Conservation (phyloP, 1,140 invertebrate species). For the Sinella curviseta region DNA sequence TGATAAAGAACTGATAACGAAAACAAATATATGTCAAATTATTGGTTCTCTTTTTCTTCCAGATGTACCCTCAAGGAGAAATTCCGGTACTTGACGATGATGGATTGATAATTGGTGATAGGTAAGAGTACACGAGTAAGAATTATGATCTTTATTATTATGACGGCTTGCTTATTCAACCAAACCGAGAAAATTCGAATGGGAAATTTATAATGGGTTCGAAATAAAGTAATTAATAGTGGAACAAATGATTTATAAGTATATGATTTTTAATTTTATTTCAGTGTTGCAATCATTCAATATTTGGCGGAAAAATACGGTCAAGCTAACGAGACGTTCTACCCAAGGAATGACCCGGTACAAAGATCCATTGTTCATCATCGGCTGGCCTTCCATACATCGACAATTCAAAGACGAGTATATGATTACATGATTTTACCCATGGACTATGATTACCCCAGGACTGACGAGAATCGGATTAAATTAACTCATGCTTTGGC, state of each 20-base stretch:
- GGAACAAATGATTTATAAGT: conserved; percentile 8
- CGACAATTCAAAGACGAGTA: conserved; percentile 71
- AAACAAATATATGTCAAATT: too few relatives aligned
- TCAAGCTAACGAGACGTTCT: conserved; percentile 60
- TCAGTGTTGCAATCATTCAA: conserved; percentile 71
- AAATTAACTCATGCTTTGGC: conserved; percentile 68
- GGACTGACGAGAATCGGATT: conserved; percentile 66
- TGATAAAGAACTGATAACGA: too few relatives aligned
- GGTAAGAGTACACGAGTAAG: conserved; percentile 53
- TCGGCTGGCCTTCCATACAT: conserved; percentile 72
- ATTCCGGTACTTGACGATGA: conserved; percentile 72
- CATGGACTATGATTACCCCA: conserved; percentile 71
- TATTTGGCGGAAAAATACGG: conserved; percentile 74
- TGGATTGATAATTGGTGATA: conserved; percentile 70
- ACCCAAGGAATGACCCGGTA: conserved; percentile 66
- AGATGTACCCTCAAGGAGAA: conserved; percentile 78
- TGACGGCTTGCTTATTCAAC: too few relatives aligned
- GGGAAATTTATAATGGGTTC: too few relatives aligned
- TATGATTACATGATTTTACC: conserved; percentile 66
- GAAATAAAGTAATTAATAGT: too few relatives aligned
- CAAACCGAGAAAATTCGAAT: too few relatives aligned
- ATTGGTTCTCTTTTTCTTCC: conserved; percentile 7
- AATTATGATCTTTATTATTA: conserved; percentile 10
- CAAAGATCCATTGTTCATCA: conserved; percentile 71
- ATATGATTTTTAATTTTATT: conserved; percentile 32